phyloP scores from a whole-genome alignment of 2,113 vertebrate genomes.

The Antennarius striatus region DNA sequence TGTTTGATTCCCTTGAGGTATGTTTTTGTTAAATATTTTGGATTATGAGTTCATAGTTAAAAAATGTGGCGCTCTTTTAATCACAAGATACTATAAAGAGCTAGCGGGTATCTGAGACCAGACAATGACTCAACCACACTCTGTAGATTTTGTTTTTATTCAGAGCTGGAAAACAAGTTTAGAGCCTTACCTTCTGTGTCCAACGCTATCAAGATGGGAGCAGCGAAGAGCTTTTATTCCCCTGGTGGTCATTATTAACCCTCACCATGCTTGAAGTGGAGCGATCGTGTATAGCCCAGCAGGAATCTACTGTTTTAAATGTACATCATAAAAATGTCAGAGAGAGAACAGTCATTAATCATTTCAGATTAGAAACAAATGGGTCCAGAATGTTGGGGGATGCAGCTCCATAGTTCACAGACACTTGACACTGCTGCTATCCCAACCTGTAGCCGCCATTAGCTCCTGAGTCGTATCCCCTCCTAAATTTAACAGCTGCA shows the following conservation, averaged over 20 bases:
- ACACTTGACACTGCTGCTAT: slow-evolving; percentile 3
- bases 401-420: slow-evolving; percentile 1
- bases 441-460: background rate
- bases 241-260: slow-evolving; percentile 38
- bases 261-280: slow-evolving; percentile 21
- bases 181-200: slow-evolving; percentile 47
- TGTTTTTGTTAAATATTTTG: background rate
- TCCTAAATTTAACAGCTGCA: slow-evolving; percentile 11
- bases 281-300: slow-evolving; percentile 27
- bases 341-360: slow-evolving; percentile 43
- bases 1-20: background rate
- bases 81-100: background rate
- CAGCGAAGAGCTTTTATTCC: slow-evolving; percentile 38
- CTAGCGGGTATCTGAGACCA: slow-evolving; percentile 14
- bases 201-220: slow-evolving; percentile 51
- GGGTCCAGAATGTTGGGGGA: slow-evolving; percentile 17
- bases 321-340: slow-evolving; percentile 50
- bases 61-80: background rate
- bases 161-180: slow-evolving; percentile 38
- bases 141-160: slow-evolving; percentile 8
- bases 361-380: slow-evolving; percentile 44
- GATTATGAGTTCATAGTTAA: background rate
- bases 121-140: background rate
- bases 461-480: background rate
- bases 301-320: slow-evolving; percentile 49